A percentile compares a stretch with the other conserved stretches of the same genome.
phyloP scores from a whole-genome alignment of 2,888 invertebrate genomes.

The Aphodius granarius region DNA sequence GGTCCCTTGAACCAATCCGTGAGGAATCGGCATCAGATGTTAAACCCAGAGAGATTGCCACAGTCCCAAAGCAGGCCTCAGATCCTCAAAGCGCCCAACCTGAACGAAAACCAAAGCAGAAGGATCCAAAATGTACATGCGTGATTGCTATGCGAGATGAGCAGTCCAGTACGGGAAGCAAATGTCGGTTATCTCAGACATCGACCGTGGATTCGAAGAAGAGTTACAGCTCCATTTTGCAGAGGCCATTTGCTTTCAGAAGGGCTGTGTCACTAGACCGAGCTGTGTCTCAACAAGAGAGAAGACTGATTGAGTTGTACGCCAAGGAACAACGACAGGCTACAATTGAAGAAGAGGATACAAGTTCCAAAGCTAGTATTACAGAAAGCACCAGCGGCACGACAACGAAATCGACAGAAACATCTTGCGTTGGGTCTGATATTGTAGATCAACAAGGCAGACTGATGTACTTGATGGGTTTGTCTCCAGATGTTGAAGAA shows the following conservation, averaged over 20 bases:
- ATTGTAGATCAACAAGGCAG: slow-evolving; percentile 20
- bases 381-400: slow-evolving; percentile 3
- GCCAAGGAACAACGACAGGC: background rate
- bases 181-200: background rate
- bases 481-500: slow-evolving; percentile 31
- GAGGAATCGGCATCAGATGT: background rate
- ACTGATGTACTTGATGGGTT: slow-evolving; percentile 45
- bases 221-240: slow-evolving; percentile 22
- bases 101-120: background rate
- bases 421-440: slow-evolving; percentile 7
- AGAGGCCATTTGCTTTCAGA: slow-evolving; percentile 22
- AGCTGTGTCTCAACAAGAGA: slow-evolving; percentile 15
- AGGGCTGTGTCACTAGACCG: slow-evolving; percentile 19
- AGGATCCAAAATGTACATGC: background rate
- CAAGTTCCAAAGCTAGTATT: background rate
- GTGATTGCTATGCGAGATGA: background rate
- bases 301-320: slow-evolving; percentile 6
- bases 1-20: background rate
- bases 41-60: background rate
- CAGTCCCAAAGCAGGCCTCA: background rate
- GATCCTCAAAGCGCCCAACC: background rate
- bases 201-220: background rate
- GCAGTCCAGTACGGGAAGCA: background rate
- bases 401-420: background rate
- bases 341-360: background rate